A percentile compares a stretch with the other conserved stretches of the same genome.
Evolutionary conservation across 2,113 vertebrate genomes (phyloP).

Genomic region (Acinonyx jubatus): DNA sequence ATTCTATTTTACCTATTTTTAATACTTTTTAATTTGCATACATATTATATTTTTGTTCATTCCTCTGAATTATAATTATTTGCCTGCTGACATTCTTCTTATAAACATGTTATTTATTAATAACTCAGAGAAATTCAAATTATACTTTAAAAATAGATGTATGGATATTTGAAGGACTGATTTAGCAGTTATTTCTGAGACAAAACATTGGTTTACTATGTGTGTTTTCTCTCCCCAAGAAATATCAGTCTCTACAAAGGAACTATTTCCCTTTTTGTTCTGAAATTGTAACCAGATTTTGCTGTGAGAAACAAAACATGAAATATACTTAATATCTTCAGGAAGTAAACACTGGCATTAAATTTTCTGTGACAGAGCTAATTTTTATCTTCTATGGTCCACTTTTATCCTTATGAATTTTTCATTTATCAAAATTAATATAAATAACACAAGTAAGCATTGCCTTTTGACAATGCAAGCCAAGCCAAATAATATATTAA

Average conservation of each 20-base stretch:
- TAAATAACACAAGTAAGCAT: slow-evolving; percentile 12
- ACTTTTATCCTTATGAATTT: slow-evolving; percentile 35
- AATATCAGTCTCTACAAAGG: not conserved
- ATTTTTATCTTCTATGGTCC: not conserved
- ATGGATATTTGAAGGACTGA: not conserved
- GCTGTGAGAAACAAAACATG: not conserved
- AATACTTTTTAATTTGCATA: not conserved
- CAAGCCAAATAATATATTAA: not conserved
- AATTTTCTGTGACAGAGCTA: slow-evolving; percentile 45
- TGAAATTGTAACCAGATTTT: slow-evolving; percentile 39
- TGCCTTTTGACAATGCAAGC: not conserved
- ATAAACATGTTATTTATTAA: not conserved
- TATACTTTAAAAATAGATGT: not conserved
- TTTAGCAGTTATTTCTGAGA: not conserved
- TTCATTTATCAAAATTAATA: slow-evolving; percentile 38
- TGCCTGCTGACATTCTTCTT: not conserved
- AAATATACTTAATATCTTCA: not conserved
- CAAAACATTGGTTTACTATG: not conserved
- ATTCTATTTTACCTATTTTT: not conserved
- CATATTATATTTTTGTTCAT: slow-evolving; percentile 3
- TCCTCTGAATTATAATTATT: not conserved
- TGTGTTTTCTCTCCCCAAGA: not conserved
- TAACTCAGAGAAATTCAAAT: not conserved
- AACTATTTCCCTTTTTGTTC: not conserved
- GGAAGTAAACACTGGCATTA: slow-evolving; percentile 5